Evolutionary conservation across 2,888 invertebrate species (phyloP), one percentile per base, ranked within the genome.

Genomic region (Heteropelma amictum): DNA sequence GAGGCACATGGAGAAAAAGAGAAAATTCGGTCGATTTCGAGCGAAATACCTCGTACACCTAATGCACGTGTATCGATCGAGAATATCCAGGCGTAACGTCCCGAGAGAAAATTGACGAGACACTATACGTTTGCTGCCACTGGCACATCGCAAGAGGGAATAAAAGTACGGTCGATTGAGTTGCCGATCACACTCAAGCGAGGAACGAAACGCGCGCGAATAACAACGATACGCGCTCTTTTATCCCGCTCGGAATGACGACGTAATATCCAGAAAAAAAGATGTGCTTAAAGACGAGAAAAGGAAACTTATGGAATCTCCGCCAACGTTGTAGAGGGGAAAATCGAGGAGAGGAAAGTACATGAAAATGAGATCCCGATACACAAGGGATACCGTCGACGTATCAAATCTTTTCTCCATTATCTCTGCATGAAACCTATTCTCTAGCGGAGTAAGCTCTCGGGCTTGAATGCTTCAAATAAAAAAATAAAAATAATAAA

Each of bases 161-260:
- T 51, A 58, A 30, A 73, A 40, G 63, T 21, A 63, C 51, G 68
- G 51, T 12, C 60, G 58, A 60, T 64, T 69, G 38, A 69, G 53
- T 64, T 69, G 69, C 73, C 47, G 45, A 53, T 69, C 63, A 74
- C 69, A 69, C 69, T 45, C 73, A 23, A 64, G 17, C n/a, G 47
- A 51, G 45, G 45, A 69, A 69, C 54, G 49, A 53, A 64, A 69
- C 53, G 58, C 58, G 53, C 64, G 73, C 53, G 64, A 64, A 49
- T 30, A 58, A 33, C 33, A 42, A 33, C 26, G 14, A 26, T 23
- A 21, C 28, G 35, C 28, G 26, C 42, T 8, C 14, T 10, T 17
- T 6, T 8, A 21, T 42, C 42, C 26, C 26, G n/a, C 17, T 19
- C 30, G 30, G 12, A 10, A 42, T 30, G 42, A 28, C 17, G 19